A percentile compares a stretch with the other conserved stretches of the same genome.
Evolutionary conservation across 2,797 vertebrate genomes (phyloP).

Genomic region (Taeniopygia guttata): DNA sequence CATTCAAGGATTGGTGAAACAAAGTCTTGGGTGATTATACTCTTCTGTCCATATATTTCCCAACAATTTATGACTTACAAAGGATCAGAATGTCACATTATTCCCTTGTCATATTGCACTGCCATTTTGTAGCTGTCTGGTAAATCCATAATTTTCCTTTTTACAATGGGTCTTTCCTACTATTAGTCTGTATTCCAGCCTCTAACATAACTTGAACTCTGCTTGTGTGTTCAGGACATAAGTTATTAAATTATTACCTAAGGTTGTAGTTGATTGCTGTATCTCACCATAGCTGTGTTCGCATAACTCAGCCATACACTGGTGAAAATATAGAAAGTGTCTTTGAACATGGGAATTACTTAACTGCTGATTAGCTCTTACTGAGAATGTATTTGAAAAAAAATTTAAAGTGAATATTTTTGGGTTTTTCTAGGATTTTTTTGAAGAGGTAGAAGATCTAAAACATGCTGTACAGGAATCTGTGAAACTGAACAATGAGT

Average conservation of each 20-base stretch:
- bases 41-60: neutral
- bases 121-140: neutral
- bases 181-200: neutral
- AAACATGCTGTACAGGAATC: slow-evolving; percentile 65
- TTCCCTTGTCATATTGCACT: neutral
- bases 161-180: neutral
- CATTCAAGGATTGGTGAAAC: neutral
- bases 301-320: neutral
- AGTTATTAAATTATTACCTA: neutral
- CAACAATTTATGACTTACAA: neutral
- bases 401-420: neutral
- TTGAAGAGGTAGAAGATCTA: slow-evolving; percentile 72
- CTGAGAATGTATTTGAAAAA: neutral
- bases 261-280: neutral
- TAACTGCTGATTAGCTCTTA: neutral
- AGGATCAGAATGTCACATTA: neutral
- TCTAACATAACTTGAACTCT: neutral
- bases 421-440: slow-evolving; percentile 66
- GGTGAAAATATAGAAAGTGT: neutral
- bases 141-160: neutral
- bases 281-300: neutral
- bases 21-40: neutral
- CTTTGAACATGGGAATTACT: neutral
- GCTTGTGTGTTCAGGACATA: neutral
- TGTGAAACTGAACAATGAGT: slow-evolving; percentile 63